These are phyloP conservation scores for Thaumatotibia leucotreta DNA, from an alignment of 1,140 invertebrate species.

Conservation along the genomic window DNA sequence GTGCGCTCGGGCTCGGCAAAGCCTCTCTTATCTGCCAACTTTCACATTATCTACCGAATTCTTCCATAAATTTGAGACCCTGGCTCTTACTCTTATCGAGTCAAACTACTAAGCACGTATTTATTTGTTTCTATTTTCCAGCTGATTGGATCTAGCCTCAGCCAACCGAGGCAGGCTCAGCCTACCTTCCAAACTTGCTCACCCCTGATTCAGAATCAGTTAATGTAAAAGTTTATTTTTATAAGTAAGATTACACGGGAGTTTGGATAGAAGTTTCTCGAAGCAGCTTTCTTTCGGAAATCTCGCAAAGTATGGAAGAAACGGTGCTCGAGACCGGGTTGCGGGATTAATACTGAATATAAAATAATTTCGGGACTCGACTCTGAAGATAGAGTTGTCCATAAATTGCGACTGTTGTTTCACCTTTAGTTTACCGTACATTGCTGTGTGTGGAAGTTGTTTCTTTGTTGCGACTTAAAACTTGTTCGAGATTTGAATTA, in stretches of 20 bases:
- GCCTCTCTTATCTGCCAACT: constrained; percentile 61
- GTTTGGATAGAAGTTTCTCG: constrained; percentile 63
- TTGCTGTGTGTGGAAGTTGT: not conserved
- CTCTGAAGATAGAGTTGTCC: constrained; percentile 32
- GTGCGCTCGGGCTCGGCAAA: constrained; percentile 40
- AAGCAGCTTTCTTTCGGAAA: constrained; percentile 68
- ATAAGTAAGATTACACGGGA: constrained; percentile 77
- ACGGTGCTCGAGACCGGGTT: constrained; percentile 50
- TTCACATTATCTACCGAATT: constrained; percentile 62
- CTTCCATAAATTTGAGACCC: constrained; percentile 57
- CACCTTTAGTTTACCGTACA: constrained; percentile 2
- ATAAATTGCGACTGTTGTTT: constrained; percentile 26
- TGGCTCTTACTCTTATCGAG: constrained; percentile 59
- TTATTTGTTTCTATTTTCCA: constrained; percentile 72
- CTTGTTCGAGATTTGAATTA: not conserved
- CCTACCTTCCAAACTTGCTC: constrained; percentile 58
- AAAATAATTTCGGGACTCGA: constrained; percentile 56
- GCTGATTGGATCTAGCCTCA: constrained; percentile 42
- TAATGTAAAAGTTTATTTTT: constrained; percentile 79
- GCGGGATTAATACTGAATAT: constrained; percentile 68
- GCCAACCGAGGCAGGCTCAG: constrained; percentile 30
- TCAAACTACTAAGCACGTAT: constrained; percentile 69
- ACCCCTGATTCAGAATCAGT: constrained; percentile 72
- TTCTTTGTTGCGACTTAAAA: constrained; percentile 8
- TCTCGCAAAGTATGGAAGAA: constrained; percentile 61